These are phyloP conservation scores for Spizaetus ornatus DNA, from an alignment of 2,113 vertebrate species.

Conservation along the genomic window DNA sequence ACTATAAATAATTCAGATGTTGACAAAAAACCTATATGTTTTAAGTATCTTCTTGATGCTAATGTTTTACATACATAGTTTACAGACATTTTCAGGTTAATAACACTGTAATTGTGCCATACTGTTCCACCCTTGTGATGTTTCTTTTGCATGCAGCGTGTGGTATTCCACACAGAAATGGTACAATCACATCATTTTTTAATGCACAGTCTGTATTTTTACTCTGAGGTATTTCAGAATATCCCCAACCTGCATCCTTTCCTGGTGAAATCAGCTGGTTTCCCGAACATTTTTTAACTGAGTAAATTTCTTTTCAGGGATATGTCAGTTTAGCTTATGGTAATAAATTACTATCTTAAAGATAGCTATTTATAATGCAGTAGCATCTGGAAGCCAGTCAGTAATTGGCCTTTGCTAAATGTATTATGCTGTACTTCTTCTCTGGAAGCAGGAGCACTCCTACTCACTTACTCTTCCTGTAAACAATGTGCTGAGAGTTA, in stretches of 20 bases:
- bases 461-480: neutral
- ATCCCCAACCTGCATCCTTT: neutral
- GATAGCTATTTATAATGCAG: neutral
- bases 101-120: neutral
- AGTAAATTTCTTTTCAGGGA: neutral
- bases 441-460: neutral
- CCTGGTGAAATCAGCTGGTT: neutral
- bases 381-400: neutral
- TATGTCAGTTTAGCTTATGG: neutral
- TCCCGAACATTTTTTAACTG: neutral
- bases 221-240: neutral
- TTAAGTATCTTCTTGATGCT: neutral
- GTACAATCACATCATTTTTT: neutral
- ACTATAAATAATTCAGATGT: neutral
- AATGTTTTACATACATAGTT: neutral
- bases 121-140: neutral
- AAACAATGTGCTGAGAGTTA: neutral
- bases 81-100: neutral
- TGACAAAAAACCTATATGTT: neutral
- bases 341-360: neutral
- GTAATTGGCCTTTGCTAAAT: neutral
- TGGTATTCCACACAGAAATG: neutral
- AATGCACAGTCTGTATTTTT: neutral
- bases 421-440: neutral
- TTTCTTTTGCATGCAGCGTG: neutral